Percentiles rank a stretch among this genome's conserved stretches.
phyloP scores from a whole-genome alignment of 1,140 invertebrate species.

The Diorhabda sublineata region DNA sequence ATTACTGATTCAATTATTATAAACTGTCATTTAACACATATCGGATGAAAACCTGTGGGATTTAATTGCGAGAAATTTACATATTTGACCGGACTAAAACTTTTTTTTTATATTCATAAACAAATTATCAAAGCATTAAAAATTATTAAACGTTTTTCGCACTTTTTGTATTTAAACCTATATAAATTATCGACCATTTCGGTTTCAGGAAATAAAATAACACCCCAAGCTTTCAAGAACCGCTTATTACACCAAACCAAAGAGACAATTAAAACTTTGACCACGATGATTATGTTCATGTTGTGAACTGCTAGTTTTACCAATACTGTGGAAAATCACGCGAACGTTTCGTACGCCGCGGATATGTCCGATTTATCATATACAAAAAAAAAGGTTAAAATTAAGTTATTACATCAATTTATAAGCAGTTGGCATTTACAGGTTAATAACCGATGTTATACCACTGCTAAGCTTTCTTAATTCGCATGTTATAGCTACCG shows the following conservation, averaged over 20 bases:
- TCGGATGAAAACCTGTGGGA: no score
- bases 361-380: not conserved
- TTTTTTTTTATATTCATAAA: no score
- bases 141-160: no score
- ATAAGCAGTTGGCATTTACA: not conserved
- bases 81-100: no score
- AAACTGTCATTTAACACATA: no score
- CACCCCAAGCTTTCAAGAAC: not conserved
- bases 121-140: no score
- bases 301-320: not conserved
- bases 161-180: no score
- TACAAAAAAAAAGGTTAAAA: not conserved
- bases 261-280: not conserved
- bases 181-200: not conserved
- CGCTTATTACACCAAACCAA: not conserved
- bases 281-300: not conserved
- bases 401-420: not conserved
- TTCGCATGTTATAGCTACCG: no score
- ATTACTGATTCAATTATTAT: no score
- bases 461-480: no score
- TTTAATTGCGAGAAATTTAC: no score
- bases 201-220: slow-evolving; percentile 2
- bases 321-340: slow-evolving; percentile 1
- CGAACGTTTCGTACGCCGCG: not conserved
- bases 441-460: not conserved